Conservation (phyloP, 2,113 vertebrate species). For the Accipiter cooperii region DNA sequence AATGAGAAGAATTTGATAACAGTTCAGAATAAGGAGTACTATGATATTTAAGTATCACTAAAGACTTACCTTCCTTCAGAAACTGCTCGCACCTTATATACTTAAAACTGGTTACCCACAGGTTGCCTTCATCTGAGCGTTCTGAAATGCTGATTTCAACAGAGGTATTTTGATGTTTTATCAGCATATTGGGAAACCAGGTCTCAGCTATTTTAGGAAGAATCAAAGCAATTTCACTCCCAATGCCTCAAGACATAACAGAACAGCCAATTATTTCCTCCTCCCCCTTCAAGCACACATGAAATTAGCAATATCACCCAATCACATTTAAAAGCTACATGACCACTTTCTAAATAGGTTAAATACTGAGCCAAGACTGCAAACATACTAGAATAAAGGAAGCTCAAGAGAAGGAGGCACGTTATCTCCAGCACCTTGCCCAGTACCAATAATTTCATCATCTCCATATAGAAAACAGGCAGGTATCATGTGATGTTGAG, state of each 20-base stretch:
- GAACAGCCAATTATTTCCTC: neutral
- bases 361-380: neutral
- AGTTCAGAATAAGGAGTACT: neutral
- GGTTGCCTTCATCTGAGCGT: neutral
- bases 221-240: neutral
- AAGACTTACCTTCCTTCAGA: neutral
- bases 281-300: neutral
- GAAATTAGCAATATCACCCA: neutral
- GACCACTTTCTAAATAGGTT: neutral
- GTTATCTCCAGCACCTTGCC: neutral
- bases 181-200: neutral
- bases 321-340: neutral
- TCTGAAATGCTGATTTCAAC: neutral
- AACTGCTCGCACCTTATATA: neutral
- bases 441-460: neutral
- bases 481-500: neutral
- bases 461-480: neutral
- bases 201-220: neutral
- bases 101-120: neutral
- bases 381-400: neutral
- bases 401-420: neutral
- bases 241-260: neutral
- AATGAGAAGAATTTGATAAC: slow-evolving; percentile 2
- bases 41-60: neutral
- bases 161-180: neutral